phyloP scores from a whole-genome alignment of 1,140 invertebrate genomes.

The Anadara kagoshimensis region DNA sequence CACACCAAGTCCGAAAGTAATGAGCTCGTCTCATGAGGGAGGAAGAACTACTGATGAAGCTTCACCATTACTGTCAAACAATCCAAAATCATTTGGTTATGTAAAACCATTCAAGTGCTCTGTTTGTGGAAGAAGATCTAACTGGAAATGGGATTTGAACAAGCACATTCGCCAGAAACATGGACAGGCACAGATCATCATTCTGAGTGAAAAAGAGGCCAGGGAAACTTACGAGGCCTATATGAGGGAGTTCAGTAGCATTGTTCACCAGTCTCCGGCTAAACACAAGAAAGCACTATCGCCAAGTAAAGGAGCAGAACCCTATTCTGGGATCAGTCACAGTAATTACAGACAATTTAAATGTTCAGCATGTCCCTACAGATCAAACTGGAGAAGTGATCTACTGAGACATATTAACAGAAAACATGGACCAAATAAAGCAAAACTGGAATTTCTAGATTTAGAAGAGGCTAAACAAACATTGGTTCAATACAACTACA shows the following conservation, averaged over 20 bases:
- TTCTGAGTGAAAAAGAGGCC: conserved; percentile 92
- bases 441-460: conserved; percentile 55
- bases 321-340: conserved; percentile 18
- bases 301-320: conserved; percentile 6
- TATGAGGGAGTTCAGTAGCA: conserved; percentile 67
- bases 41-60: neutral
- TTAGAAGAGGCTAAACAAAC: conserved; percentile 53
- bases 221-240: conserved; percentile 81
- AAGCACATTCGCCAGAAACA: conserved; percentile 67
- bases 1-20: neutral
- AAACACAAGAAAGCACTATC: conserved; percentile 12
- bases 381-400: conserved; percentile 70
- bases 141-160: conserved; percentile 96
- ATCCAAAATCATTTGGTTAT: conserved; percentile 64
- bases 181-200: conserved; percentile 76
- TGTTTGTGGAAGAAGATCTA: conserved; percentile 91
- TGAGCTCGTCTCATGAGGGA: neutral
- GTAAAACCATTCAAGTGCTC: conserved; percentile 92
- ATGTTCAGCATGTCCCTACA: conserved; percentile 69
- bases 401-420: conserved; percentile 65
- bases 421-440: conserved; percentile 53
- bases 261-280: conserved; percentile 1
- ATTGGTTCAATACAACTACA: conserved; percentile 54
- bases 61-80: conserved; percentile 29
- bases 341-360: conserved; percentile 60